Conservation (phyloP, 2,797 vertebrate genomes). For the Labroides dimidiatus region DNA sequence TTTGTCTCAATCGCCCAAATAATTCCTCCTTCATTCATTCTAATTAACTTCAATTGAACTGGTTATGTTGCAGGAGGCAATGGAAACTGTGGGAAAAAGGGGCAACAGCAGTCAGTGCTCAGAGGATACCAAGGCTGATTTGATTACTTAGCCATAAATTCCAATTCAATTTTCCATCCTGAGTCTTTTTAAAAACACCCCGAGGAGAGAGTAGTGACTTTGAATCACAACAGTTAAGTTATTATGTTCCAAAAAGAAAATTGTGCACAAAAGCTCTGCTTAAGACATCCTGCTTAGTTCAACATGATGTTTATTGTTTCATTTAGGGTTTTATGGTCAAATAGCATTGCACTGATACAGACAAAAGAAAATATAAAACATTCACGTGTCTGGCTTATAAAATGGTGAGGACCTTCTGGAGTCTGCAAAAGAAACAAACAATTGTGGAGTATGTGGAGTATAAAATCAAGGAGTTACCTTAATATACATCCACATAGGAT, state of each 20-base stretch:
- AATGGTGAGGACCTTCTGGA: not conserved
- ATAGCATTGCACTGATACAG: constrained; percentile 2
- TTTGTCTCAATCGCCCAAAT: constrained; percentile 83
- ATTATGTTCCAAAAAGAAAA: constrained; percentile 28
- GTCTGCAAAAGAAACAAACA: constrained; percentile 1
- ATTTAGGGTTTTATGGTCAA: constrained; percentile 10
- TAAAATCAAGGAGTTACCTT: not conserved
- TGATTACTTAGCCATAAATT: constrained; percentile 81
- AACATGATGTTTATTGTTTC: not conserved
- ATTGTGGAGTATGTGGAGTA: not conserved
- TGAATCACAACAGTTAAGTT: constrained; percentile 26
- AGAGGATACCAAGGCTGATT: constrained; percentile 77
- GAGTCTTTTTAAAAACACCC: constrained; percentile 62
- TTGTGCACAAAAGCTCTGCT: constrained; percentile 4
- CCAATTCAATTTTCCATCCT: constrained; percentile 71
- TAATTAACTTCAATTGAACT: constrained; percentile 88
- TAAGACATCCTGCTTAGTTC: constrained; percentile 1
- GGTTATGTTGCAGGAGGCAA: constrained; percentile 78
- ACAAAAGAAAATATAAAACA: not conserved
- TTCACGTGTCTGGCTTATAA: not conserved
- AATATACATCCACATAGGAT: not conserved
- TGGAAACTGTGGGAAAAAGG: constrained; percentile 54
- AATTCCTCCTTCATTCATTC: constrained; percentile 83
- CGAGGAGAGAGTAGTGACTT: constrained; percentile 52
- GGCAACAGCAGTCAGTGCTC: constrained; percentile 75